Conservation (phyloP, 2,888 invertebrate genomes). For the Lasioglossum villosulum region DNA sequence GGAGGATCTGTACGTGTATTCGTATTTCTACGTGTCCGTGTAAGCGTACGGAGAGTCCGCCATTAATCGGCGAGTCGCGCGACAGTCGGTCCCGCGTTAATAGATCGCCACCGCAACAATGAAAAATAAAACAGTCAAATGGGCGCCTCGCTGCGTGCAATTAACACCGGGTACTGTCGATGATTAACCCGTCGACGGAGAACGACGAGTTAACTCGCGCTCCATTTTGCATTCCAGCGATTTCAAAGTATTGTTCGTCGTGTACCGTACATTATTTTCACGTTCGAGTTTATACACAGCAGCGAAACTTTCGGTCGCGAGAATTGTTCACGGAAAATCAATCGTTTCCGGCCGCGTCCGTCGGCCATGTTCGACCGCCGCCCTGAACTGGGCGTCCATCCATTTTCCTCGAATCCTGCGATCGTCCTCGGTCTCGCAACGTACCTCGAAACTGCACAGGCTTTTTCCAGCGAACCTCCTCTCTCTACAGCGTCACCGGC, state of each 20-base stretch:
- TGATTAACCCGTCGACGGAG: neutral
- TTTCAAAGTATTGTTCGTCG: neutral
- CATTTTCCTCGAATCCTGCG: neutral
- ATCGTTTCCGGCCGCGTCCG: neutral
- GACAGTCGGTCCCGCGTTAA: neutral
- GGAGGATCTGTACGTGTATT: neutral
- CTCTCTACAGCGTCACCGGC: conserved; percentile 26
- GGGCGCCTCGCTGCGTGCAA: neutral
- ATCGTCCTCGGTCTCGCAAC: neutral
- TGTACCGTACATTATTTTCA: too few species aligned
- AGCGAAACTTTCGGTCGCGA: too few species aligned
- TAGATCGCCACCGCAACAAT: conserved; percentile 19
- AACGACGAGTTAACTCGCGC: neutral
- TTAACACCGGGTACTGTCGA: neutral
- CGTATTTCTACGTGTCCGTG: neutral
- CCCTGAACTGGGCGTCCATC: neutral
- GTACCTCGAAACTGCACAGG: neutral
- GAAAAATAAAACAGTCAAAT: neutral
- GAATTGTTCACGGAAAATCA: neutral
- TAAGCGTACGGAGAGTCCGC: neutral
- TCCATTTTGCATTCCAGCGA: neutral
- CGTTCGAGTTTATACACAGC: too few species aligned
- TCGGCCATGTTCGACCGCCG: neutral
- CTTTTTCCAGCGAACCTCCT: conserved; percentile 41
- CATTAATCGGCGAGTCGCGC: conserved; percentile 24